phyloP scores from a whole-genome alignment of 2,113 vertebrate species.

The Salvelinus namaycush region DNA sequence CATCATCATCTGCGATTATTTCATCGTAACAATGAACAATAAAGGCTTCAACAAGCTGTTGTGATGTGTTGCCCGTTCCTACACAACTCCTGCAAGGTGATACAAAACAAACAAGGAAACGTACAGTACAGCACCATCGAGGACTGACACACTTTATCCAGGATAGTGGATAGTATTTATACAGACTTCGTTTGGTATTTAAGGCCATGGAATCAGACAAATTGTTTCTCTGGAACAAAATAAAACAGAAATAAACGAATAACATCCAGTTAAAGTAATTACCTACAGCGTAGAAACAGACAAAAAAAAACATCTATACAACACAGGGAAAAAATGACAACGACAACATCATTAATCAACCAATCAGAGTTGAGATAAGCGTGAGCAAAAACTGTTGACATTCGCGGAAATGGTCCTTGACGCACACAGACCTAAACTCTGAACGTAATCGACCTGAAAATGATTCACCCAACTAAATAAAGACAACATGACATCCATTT shows the following conservation, averaged over 20 bases:
- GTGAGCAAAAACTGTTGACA: no score
- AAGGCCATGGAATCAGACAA: slow-evolving; percentile 71
- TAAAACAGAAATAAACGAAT: slow-evolving; percentile 14
- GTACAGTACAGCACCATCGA: slow-evolving; percentile 57
- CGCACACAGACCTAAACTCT: not conserved
- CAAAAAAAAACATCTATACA: not conserved
- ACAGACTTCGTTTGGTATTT: slow-evolving; percentile 64
- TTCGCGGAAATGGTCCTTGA: no score
- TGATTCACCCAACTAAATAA: not conserved
- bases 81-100: slow-evolving; percentile 45
- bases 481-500: not conserved
- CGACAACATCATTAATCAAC: not conserved
- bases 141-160: slow-evolving; percentile 45
- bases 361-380: not conserved
- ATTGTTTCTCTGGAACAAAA: slow-evolving; percentile 34
- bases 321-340: not conserved
- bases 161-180: slow-evolving; percentile 44
- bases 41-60: not conserved
- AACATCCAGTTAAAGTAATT: not conserved
- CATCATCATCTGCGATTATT: not conserved
- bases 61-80: slow-evolving; percentile 14
- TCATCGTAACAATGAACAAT: not conserved
- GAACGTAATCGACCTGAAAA: not conserved
- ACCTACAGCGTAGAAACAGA: not conserved
- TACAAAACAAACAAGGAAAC: slow-evolving; percentile 37